Evolutionary conservation across 2,888 invertebrate genomes (phyloP).

Genomic region (Ormyrus pomaceus): DNA sequence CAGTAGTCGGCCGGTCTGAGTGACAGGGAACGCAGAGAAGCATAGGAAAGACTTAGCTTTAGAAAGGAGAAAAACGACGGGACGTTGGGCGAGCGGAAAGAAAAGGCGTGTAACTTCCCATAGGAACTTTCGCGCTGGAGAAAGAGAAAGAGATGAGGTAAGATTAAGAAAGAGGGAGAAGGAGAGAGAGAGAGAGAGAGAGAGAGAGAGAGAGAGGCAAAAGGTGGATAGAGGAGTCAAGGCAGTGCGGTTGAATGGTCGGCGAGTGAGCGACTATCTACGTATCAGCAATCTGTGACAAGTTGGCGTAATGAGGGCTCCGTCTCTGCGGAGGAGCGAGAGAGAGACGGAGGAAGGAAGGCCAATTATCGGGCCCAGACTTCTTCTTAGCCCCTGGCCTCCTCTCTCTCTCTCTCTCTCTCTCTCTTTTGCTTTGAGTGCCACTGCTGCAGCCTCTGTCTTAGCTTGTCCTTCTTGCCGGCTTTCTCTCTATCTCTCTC

Average conservation of each 20-base stretch:
- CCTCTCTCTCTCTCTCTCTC: neutral
- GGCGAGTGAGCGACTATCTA: slow-evolving; percentile 64
- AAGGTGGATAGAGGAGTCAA: slow-evolving; percentile 26
- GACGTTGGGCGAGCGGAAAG: too few relatives aligned
- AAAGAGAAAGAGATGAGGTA: slow-evolving; percentile 9
- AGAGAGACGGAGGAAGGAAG: slow-evolving; percentile 55
- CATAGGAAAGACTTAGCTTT: neutral
- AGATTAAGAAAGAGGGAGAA: slow-evolving; percentile 44
- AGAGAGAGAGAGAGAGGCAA: slow-evolving; percentile 44
- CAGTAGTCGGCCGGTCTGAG: slow-evolving; percentile 10
- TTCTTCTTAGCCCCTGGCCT: slow-evolving; percentile 59
- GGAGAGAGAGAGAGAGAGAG: slow-evolving; percentile 37
- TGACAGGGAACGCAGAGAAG: slow-evolving; percentile 4
- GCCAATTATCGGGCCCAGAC: slow-evolving; percentile 64
- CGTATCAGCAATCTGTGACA: slow-evolving; percentile 70
- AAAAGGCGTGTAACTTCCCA: neutral
- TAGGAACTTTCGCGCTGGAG: slow-evolving; percentile 2
- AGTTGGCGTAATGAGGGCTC: slow-evolving; percentile 71
- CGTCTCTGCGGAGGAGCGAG: slow-evolving; percentile 59
- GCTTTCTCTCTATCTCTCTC: slow-evolving; percentile 10
- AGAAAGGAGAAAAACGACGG: slow-evolving; percentile 3
- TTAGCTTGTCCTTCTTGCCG: slow-evolving; percentile 19
- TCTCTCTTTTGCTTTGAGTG: slow-evolving; percentile 15
- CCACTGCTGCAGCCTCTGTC: slow-evolving; percentile 33
- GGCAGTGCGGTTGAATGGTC: slow-evolving; percentile 38